Evolutionary conservation across 2,797 vertebrate genomes (phyloP), one percentile per base, ranked within the genome.

Genomic region (Leuciscus waleckii): DNA sequence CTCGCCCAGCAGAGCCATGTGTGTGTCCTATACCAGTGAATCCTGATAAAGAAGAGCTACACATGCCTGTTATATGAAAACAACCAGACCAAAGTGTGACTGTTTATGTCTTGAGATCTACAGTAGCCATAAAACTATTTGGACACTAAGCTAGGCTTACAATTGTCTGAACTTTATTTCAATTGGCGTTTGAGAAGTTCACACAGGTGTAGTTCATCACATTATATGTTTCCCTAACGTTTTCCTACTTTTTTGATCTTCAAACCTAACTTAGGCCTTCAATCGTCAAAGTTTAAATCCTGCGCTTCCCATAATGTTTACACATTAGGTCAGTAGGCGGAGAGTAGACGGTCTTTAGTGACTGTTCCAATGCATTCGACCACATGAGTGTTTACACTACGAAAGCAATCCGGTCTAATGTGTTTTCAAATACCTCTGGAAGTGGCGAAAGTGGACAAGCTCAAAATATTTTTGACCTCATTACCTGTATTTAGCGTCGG

Each of bases 11-110:
- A 70, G 49, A 19, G 4, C 54, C 29, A 29, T 56, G 35, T 82
- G 56, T 86, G 61, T 61, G 70, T 79, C 79, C 51, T n/a, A 19
- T 49, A 76, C 63, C 14, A 41, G 19, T 7, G 46, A 85, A 85
- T 19, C 46, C 23, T 68, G 69, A 75, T 37, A 56, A 17, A 81
- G 37, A 39, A 46, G 39, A 14, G 70, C 41, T 65, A 56, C 23
- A 61, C 61, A 71, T 67, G 32, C 9, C 58, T 29, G 10, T 5
- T 5, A 11, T 68, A 67, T 58, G 65, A 75, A 68, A 85, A 82
- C 79, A 54, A 41, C 51, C 37, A 5, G 21, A 58, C 54, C 74
- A 56, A 37, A 39, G 74, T n/a, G 49, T 37, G 74, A 76, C 21
- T 43, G n/a, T 16, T 67, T 29, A 67, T 46, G 26, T 29, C 3